A percentile compares a stretch with the other conserved stretches of the same genome.
Evolutionary conservation across 2,113 vertebrate genomes (phyloP).

Genomic region (Bos javanicus): DNA sequence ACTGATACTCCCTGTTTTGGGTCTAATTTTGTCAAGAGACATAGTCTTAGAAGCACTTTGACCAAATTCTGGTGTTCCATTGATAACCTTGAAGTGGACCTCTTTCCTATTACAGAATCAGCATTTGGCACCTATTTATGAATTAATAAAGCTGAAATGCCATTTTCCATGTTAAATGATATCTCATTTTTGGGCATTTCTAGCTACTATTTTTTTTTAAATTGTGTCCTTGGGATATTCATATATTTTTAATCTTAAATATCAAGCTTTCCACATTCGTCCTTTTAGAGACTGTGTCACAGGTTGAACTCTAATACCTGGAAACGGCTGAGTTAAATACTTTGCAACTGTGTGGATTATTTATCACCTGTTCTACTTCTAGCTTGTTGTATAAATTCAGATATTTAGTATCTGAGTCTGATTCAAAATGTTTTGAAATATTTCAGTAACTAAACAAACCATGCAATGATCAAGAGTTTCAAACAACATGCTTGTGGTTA

Average conservation of each 20-base stretch:
- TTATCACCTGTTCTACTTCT: not conserved
- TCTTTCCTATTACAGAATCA: constrained; percentile 10
- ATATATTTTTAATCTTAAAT: constrained; percentile 46
- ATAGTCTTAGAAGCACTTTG: not conserved
- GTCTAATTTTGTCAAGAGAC: not conserved
- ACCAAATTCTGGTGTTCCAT: not conserved
- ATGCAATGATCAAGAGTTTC: constrained; percentile 59
- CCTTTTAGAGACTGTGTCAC: not conserved
- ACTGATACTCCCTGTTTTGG: not conserved
- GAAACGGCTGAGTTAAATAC: not conserved
- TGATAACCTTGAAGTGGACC: not conserved
- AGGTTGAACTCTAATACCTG: not conserved
- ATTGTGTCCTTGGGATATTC: not conserved
- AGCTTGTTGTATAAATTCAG: constrained; percentile 20
- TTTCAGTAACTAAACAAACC: constrained; percentile 64
- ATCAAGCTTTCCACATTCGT: constrained; percentile 14
- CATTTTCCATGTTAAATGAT: not conserved
- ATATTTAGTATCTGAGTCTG: constrained; percentile 16
- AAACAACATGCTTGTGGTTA: constrained; percentile 59
- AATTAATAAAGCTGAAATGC: constrained; percentile 22
- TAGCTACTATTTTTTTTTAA: not conserved
- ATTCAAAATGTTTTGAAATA: constrained; percentile 32
- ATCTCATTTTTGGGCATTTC: constrained; percentile 14
- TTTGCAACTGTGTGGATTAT: not conserved
- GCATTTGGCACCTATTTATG: not conserved